Evolutionary conservation across 2,797 vertebrate species (phyloP).

Genomic region (Bradypus variegatus): DNA sequence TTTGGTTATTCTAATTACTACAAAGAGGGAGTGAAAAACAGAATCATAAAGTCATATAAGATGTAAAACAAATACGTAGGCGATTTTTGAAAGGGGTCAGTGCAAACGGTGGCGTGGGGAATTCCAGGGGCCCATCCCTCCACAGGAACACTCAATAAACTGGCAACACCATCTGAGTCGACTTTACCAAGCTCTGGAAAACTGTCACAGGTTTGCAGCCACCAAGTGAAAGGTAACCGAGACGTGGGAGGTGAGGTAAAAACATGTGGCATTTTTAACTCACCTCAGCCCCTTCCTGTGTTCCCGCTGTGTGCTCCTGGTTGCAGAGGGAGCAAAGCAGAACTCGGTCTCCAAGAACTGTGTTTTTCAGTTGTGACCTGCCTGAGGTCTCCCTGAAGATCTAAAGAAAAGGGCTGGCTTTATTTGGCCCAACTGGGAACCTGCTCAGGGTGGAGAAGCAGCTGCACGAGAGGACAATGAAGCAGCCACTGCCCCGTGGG

Average conservation of each 20-base stretch:
- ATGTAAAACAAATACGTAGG: background rate
- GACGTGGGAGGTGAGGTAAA: too few species aligned
- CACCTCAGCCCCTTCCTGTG: background rate
- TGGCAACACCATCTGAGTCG: too few species aligned
- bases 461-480: background rate
- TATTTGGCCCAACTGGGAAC: background rate
- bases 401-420: background rate
- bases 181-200: too few species aligned
- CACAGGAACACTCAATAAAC: too few species aligned
- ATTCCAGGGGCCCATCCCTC: too few species aligned
- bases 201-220: too few species aligned
- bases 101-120: background rate
- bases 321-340: background rate
- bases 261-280: too few species aligned
- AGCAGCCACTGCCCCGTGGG: background rate
- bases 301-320: background rate
- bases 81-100: background rate
- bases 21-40: background rate
- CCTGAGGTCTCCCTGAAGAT: background rate
- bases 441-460: background rate
- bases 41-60: background rate
- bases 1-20: background rate
- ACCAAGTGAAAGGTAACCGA: too few species aligned
- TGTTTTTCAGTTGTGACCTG: background rate
- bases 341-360: background rate